Evolutionary conservation across 2,888 invertebrate species (phyloP).

Genomic region (Epirrita christyi): DNA sequence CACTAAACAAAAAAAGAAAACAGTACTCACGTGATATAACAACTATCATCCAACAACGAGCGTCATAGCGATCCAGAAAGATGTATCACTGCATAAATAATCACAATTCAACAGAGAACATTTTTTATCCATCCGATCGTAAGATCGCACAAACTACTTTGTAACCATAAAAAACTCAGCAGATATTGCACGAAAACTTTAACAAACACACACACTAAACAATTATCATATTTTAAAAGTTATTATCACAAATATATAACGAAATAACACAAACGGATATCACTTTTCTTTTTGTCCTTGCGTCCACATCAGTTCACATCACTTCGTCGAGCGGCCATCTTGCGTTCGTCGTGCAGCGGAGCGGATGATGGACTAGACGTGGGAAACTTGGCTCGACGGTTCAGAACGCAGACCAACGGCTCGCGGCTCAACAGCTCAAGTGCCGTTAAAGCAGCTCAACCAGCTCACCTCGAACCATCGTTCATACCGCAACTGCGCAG

Average conservation of each 20-base stretch:
- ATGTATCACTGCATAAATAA: conserved; percentile 80
- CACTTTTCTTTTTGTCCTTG: conserved; percentile 80
- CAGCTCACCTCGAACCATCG: no score
- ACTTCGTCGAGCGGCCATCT: conserved; percentile 83
- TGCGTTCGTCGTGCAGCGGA: conserved; percentile 67
- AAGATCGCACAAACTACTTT: conserved; percentile 76
- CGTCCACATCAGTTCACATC: conserved; percentile 62
- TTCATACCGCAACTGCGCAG: no score
- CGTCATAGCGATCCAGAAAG: conserved; percentile 76
- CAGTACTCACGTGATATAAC: conserved; percentile 71
- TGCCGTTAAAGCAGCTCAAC: no score
- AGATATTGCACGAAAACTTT: conserved; percentile 74
- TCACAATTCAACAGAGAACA: conserved; percentile 82
- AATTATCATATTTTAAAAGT: conserved; percentile 63
- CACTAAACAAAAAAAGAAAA: conserved; percentile 43
- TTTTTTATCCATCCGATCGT: conserved; percentile 72
- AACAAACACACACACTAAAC: conserved; percentile 68
- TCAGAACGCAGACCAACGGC: no score
- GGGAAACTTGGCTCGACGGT: no score
- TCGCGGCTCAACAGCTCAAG: no score
- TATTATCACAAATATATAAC: conserved; percentile 72
- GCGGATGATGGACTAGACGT: no score
- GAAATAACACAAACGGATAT: conserved; percentile 75
- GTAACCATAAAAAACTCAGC: conserved; percentile 74
- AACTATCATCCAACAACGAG: conserved; percentile 80